Conservation (phyloP, 2,888 invertebrate genomes). For the Automeris io region DNA sequence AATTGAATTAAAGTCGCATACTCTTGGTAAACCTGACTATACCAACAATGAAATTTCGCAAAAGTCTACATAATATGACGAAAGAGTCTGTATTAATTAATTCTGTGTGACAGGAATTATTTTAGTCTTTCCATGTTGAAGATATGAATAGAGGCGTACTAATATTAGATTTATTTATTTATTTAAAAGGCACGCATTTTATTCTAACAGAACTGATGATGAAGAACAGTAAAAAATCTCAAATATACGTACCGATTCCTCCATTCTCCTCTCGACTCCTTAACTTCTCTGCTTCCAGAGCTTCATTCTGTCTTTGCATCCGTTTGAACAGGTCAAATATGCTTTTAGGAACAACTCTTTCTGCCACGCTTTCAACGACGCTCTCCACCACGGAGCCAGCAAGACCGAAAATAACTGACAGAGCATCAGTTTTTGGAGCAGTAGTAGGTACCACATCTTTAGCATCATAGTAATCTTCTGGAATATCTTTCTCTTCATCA, state of each 20-base stretch:
- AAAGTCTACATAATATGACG: too few relatives aligned
- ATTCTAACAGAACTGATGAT: not conserved
- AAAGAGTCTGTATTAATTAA: too few relatives aligned
- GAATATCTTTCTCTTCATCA: constrained; percentile 45
- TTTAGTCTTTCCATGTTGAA: too few relatives aligned
- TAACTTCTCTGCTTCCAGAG: constrained; percentile 60
- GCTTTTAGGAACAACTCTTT: constrained; percentile 63
- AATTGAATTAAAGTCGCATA: too few relatives aligned
- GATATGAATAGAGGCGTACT: too few relatives aligned
- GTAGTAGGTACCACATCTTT: constrained; percentile 62
- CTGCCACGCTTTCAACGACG: constrained; percentile 63
- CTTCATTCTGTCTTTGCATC: constrained; percentile 67
- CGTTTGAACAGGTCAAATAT: constrained; percentile 61
- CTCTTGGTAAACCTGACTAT: too few relatives aligned
- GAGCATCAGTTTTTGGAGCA: constrained; percentile 57
- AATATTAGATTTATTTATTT: too few relatives aligned
- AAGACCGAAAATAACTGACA: constrained; percentile 62
- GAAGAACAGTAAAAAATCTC: not conserved
- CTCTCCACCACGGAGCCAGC: constrained; percentile 68
- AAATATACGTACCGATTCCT: constrained; percentile 50
- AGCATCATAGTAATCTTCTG: constrained; percentile 66
- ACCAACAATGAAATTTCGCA: too few relatives aligned
- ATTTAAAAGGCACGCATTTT: not conserved
- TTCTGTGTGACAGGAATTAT: too few relatives aligned
- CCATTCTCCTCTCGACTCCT: constrained; percentile 71